Conservation (phyloP, 2,797 vertebrate genomes). For the Pelobates cultripes region DNA sequence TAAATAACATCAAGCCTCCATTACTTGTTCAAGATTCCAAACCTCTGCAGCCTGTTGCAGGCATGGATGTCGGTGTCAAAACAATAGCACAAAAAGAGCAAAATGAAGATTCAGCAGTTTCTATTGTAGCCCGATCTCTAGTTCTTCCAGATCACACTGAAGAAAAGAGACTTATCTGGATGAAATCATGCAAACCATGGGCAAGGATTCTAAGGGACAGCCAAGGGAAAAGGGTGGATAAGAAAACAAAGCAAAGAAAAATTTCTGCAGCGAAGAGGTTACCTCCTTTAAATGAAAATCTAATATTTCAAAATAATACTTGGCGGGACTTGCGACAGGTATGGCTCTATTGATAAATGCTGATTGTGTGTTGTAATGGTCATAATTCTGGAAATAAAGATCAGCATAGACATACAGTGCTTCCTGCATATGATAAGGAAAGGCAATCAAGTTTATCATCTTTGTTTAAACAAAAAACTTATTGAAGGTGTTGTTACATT, state of each 20-base stretch:
- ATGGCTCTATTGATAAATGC: constrained; percentile 33
- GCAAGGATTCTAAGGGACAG: constrained; percentile 76
- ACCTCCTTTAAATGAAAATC: constrained; percentile 70
- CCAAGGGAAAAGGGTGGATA: constrained; percentile 67
- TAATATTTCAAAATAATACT: constrained; percentile 73
- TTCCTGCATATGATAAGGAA: no score
- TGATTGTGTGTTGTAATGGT: no score
- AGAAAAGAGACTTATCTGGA: constrained; percentile 83
- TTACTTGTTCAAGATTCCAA: background rate
- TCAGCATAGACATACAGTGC: no score
- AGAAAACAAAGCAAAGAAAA: constrained; percentile 63
- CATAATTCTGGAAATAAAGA: no score
- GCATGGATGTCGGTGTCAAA: background rate
- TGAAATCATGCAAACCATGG: constrained; percentile 82
- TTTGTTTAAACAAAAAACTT: no score
- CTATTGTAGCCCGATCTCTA: constrained; percentile 22
- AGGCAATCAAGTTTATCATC: no score
- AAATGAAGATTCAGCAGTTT: constrained; percentile 1
- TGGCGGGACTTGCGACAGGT: constrained; percentile 83
- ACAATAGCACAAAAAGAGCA: constrained; percentile 18
- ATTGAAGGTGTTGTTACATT: no score
- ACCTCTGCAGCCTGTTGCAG: background rate
- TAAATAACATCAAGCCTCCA: constrained; percentile 1
- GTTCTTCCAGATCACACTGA: constrained; percentile 71
- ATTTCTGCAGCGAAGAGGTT: constrained; percentile 51